Evolutionary conservation across 2,888 invertebrate species (phyloP).

Genomic region (Syrphus vitripennis): DNA sequence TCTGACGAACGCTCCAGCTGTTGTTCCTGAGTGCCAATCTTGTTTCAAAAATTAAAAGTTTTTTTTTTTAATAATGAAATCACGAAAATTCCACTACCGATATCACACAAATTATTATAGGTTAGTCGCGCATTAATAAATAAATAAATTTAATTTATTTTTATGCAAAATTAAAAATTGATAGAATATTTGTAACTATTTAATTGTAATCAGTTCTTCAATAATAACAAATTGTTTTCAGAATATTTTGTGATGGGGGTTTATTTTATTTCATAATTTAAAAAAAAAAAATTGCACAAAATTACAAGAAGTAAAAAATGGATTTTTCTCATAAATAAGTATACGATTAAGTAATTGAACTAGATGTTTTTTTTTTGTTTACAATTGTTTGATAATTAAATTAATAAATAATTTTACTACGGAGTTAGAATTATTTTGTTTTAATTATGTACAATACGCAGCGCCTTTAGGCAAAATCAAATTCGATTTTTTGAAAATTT

Average conservation of each 20-base stretch:
- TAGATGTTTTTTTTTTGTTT: background rate
- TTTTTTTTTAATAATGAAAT: background rate
- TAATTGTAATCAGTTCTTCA: background rate
- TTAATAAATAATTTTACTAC: slow-evolving; percentile 42
- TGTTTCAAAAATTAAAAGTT: background rate
- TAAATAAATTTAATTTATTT: background rate
- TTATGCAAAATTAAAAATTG: background rate
- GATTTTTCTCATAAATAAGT: background rate
- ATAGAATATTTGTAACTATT: background rate
- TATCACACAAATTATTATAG: background rate
- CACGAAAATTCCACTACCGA: background rate
- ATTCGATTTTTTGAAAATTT: background rate
- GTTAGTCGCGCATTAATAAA: background rate
- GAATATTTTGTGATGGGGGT: background rate
- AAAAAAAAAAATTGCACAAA: background rate
- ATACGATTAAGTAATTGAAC: slow-evolving; percentile 1
- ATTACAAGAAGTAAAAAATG: background rate
- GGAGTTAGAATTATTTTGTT: slow-evolving; percentile 29
- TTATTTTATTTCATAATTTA: slow-evolving; percentile 11
- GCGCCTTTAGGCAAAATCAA: slow-evolving; percentile 52
- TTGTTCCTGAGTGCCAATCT: slow-evolving; percentile 34
- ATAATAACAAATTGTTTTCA: background rate
- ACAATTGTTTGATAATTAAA: slow-evolving; percentile 13
- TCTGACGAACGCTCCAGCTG: slow-evolving; percentile 34
- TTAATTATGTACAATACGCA: slow-evolving; percentile 50